A percentile compares a stretch with the other conserved stretches of the same genome.
Evolutionary conservation across 2,888 invertebrate genomes (phyloP).

Genomic region (Aelia acuminata): DNA sequence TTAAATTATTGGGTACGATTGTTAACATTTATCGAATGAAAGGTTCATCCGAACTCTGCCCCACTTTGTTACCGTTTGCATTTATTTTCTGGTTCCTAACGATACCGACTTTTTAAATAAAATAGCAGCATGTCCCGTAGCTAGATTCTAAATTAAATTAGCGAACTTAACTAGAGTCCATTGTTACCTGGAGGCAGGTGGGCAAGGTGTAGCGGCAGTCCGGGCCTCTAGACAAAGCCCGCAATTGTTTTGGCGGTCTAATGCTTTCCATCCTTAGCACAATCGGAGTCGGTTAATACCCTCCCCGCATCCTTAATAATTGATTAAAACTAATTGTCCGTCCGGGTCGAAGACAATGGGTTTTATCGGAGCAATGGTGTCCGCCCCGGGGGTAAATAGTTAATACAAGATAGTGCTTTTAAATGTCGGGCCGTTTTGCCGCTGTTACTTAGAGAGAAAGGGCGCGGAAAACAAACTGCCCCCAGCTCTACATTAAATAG

Average conservation of each 20-base stretch:
- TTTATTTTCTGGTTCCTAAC: too few relatives aligned
- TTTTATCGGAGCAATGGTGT: slow-evolving; percentile 2
- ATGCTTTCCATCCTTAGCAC: slow-evolving; percentile 5
- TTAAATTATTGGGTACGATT: too few relatives aligned
- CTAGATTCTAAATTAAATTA: slow-evolving; percentile 36
- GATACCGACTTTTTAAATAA: not conserved
- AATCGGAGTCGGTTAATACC: slow-evolving; percentile 20
- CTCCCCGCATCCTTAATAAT: not conserved
- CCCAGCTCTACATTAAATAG: slow-evolving; percentile 13
- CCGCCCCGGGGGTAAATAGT: not conserved
- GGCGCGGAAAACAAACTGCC: slow-evolving; percentile 53
- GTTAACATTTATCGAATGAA: too few relatives aligned
- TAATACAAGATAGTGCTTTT: slow-evolving; percentile 56
- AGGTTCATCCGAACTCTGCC: too few relatives aligned
- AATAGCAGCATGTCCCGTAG: not conserved
- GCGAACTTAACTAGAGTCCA: not conserved
- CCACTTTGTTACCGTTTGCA: too few relatives aligned
- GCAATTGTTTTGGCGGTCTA: slow-evolving; percentile 27
- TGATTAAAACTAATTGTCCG: slow-evolving; percentile 51
- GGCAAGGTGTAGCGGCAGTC: not conserved
- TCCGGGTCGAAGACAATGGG: slow-evolving; percentile 36
- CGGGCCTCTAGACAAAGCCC: not conserved
- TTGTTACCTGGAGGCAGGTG: not conserved
- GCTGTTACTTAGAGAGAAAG: slow-evolving; percentile 43
- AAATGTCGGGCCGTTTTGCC: slow-evolving; percentile 54